Evolutionary conservation across 2,797 vertebrate genomes (phyloP).

Genomic region (Ctenopoma kingsleyae): DNA sequence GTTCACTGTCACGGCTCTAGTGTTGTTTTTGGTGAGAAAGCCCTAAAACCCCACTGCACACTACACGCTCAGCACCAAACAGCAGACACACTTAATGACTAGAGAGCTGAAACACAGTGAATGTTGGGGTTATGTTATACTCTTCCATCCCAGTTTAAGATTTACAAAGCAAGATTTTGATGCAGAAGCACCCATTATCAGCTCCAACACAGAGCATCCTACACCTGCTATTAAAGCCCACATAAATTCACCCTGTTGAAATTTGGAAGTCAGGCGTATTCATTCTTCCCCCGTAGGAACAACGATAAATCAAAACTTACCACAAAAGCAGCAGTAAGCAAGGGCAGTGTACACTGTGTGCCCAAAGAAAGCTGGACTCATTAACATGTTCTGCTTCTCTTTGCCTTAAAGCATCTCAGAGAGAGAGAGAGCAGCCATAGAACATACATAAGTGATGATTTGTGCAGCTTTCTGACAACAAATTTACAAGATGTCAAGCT

Average conservation of each 20-base stretch:
- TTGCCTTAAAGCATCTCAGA: conserved; percentile 34
- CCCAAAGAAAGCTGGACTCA: conserved; percentile 42
- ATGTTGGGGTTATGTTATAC: neutral
- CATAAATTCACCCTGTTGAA: neutral
- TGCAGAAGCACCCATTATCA: neutral
- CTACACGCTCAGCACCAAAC: neutral
- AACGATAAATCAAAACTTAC: conserved; percentile 22
- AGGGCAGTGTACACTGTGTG: conserved; percentile 11
- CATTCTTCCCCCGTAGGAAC: conserved; percentile 16
- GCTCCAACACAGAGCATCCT: neutral
- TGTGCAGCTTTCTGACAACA: conserved; percentile 48
- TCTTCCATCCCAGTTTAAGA: neutral
- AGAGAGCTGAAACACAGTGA: too few species aligned
- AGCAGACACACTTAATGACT: neutral
- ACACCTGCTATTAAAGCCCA: neutral
- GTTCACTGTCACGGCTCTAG: neutral
- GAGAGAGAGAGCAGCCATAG: conserved; percentile 17
- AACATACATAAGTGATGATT: conserved; percentile 39
- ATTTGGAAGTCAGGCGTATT: conserved; percentile 12
- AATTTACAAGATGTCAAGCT: conserved; percentile 31
- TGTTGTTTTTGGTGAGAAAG: neutral
- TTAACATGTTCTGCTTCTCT: conserved; percentile 43
- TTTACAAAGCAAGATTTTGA: neutral
- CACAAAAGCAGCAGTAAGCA: conserved; percentile 29
- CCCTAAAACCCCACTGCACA: neutral